These are phyloP conservation scores for Alces alces DNA, from an alignment of 2,113 vertebrate species.

Conservation along the genomic window DNA sequence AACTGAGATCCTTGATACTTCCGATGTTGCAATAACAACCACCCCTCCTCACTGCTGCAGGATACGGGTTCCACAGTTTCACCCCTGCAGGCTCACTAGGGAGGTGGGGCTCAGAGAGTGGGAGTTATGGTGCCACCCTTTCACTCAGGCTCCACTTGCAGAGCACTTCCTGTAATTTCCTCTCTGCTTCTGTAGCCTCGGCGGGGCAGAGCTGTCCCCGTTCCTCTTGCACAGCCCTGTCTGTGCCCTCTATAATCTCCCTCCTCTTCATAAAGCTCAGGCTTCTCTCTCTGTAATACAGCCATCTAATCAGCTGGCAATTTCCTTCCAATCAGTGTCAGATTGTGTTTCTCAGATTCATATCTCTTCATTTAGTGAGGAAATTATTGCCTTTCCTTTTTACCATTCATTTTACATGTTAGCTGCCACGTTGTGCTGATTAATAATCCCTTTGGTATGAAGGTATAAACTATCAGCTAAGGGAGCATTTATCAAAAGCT, in stretches of 20 bases:
- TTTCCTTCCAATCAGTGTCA: slow-evolving; percentile 41
- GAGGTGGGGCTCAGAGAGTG: not conserved
- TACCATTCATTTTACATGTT: not conserved
- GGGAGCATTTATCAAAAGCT: not conserved
- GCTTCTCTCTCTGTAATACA: not conserved
- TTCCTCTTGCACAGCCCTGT: not conserved
- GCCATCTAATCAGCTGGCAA: not conserved
- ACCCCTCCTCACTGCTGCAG: not conserved
- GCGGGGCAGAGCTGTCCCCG: not conserved
- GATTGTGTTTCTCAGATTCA: not conserved
- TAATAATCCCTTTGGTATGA: not conserved
- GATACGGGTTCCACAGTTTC: not conserved
- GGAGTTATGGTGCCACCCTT: not conserved
- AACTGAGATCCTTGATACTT: not conserved
- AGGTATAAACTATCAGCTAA: not conserved
- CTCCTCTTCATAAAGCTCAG: not conserved
- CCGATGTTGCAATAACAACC: slow-evolving; percentile 24
- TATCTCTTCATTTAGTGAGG: not conserved
- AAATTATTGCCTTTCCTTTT: slow-evolving; percentile 16
- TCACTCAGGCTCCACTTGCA: not conserved
- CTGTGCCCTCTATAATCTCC: not conserved
- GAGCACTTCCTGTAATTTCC: not conserved
- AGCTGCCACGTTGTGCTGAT: not conserved
- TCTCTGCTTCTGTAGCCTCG: not conserved
- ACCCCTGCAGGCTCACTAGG: not conserved